phyloP scores from a whole-genome alignment of 2,888 invertebrate species.

The Unio pictorum region DNA sequence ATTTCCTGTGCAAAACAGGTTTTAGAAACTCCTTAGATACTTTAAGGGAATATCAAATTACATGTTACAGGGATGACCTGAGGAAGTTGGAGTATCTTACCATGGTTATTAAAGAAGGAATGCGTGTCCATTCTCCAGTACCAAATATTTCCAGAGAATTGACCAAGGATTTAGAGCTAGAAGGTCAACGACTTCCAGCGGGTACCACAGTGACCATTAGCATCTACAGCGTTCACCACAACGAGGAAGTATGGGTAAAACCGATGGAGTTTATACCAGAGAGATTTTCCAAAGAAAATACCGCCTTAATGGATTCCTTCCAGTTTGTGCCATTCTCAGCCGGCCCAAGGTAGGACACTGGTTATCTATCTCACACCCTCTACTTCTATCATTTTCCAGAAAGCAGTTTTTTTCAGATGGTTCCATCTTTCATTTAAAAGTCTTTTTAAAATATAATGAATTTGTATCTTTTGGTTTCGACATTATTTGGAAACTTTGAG shows the following conservation, averaged over 20 bases:
- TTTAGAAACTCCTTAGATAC: background rate
- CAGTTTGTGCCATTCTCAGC: slow-evolving; percentile 53
- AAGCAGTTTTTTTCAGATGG: too few species aligned
- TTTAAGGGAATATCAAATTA: background rate
- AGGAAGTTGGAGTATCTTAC: slow-evolving; percentile 50
- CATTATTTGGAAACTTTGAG: too few species aligned
- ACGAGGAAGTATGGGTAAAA: slow-evolving; percentile 47
- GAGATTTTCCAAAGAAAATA: slow-evolving; percentile 43
- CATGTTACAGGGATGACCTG: slow-evolving; percentile 50
- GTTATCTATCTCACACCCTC: too few species aligned
- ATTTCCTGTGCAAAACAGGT: background rate
- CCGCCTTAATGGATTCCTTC: slow-evolving; percentile 35
- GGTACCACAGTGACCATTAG: slow-evolving; percentile 36
- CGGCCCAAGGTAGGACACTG: slow-evolving; percentile 45
- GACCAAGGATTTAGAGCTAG: slow-evolving; percentile 47
- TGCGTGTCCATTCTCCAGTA: slow-evolving; percentile 59
- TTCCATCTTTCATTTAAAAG: too few species aligned
- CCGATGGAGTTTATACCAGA: slow-evolving; percentile 36
- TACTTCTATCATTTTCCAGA: too few species aligned
- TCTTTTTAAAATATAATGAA: too few species aligned
- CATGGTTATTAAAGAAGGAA: slow-evolving; percentile 59
- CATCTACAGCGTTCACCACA: slow-evolving; percentile 54
- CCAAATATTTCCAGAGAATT: slow-evolving; percentile 51
- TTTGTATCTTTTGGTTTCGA: too few species aligned
- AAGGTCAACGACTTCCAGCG: slow-evolving; percentile 42